Evolutionary conservation across 2,888 invertebrate genomes (phyloP), one percentile per base, ranked within the genome.

Genomic region (Stomorhina lunata): DNA sequence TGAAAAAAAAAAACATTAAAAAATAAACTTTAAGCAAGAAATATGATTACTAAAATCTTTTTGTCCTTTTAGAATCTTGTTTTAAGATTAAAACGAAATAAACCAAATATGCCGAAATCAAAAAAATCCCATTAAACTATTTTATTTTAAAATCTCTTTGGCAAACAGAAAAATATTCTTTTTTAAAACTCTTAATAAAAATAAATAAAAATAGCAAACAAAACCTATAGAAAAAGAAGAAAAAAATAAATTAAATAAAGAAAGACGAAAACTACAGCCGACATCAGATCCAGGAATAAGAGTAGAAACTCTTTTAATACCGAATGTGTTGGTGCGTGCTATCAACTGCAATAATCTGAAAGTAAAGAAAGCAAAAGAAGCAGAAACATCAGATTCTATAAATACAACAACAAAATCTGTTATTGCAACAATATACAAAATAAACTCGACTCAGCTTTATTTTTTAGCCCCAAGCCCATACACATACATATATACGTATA

Each of bases 311-410:
- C 17, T 32, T 43, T 50, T 53, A 65, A 66, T 59, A 55, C 2
- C 27, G 9, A 71, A 69, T 57, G 55, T 78, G 68, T 63, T 69
- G 73, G 61, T 71, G 50, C 34, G 15, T 59, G 65, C 59, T 79
- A 75, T 82, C 82, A 79, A 15, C 69, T 63, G 29, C 65, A 75
- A 79, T 77, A 79, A 82, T 79, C 81, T 65, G 25, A 32, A 53
- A 75, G 71, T 71, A 71, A 75, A 75, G 57, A 78, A 75, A 57
- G 22, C 50, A 81, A 59, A 50, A 77, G 43, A 40, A 76, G 32
- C 65, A 63, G 27, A 37, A 53, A 15, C 5, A 37, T 34, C 17
- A 45, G 3, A 25, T 29, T 63, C 12, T 25, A 15, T 20, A 3
- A 40, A 72, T 29, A 10, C 66, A 78, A 40, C 29, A 72, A 65